A percentile compares a stretch with the other conserved stretches of the same genome.
Evolutionary conservation across 2,888 invertebrate genomes (phyloP).

Genomic region (Neria commutata): DNA sequence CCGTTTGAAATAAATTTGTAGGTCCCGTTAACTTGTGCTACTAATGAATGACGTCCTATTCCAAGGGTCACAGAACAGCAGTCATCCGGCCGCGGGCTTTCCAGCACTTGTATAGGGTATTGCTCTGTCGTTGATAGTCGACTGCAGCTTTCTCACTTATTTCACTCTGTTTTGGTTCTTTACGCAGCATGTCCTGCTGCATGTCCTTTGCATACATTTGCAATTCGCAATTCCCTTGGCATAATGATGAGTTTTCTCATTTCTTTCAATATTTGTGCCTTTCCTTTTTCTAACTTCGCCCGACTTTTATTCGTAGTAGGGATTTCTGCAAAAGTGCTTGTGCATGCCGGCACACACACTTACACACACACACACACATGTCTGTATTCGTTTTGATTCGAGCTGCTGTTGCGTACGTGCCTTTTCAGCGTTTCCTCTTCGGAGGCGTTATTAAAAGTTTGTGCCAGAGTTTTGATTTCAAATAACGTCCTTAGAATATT

Average conservation of each 20-base stretch:
- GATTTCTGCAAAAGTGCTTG: neutral
- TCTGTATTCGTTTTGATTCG: too few relatives aligned
- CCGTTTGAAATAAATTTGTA: too few relatives aligned
- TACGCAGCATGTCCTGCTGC: neutral
- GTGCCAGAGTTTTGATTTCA: too few relatives aligned
- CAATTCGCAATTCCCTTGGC: conserved; percentile 45
- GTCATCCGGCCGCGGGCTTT: too few relatives aligned
- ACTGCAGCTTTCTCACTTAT: neutral
- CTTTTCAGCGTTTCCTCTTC: neutral
- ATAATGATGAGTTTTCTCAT: conserved; percentile 38
- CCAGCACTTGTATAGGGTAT: too few relatives aligned
- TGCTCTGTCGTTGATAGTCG: neutral
- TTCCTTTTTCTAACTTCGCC: neutral
- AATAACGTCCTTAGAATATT: too few relatives aligned
- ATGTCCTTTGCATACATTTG: conserved; percentile 50
- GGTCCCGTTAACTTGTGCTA: too few relatives aligned
- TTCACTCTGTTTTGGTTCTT: neutral
- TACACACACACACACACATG: too few relatives aligned
- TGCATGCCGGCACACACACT: too few relatives aligned
- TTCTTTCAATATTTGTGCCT: neutral
- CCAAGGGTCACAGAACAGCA: too few relatives aligned
- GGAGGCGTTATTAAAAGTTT: neutral
- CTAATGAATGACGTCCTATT: too few relatives aligned
- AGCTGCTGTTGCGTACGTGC: neutral
- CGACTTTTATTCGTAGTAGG: conserved; percentile 3